phyloP scores from a whole-genome alignment of 2,113 vertebrate genomes.

The Cyrtonyx montezumae region DNA sequence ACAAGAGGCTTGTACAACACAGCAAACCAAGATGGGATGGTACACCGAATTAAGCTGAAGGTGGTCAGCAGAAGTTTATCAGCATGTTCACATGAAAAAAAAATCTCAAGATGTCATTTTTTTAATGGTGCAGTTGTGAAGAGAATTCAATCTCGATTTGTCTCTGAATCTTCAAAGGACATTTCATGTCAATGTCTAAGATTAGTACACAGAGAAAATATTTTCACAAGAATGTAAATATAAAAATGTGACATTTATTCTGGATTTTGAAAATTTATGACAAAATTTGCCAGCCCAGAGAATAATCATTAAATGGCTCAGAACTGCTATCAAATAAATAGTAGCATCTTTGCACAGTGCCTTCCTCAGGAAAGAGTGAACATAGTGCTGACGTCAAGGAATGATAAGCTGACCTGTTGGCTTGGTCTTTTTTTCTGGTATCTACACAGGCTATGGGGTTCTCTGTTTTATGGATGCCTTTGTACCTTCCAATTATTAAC shows the following conservation, averaged over 20 bases:
- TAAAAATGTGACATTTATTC: constrained; percentile 69
- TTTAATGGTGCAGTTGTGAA: constrained; percentile 52
- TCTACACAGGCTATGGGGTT: neutral
- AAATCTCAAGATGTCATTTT: constrained; percentile 29
- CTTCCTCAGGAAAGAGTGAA: constrained; percentile 14
- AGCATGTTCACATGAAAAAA: constrained; percentile 17
- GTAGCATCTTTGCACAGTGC: neutral
- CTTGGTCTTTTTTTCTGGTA: neutral
- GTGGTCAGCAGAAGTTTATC: neutral
- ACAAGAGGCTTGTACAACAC: neutral
- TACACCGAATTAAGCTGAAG: neutral
- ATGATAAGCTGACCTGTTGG: neutral
- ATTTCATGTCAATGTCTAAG: constrained; percentile 39
- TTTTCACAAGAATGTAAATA: constrained; percentile 55
- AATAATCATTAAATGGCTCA: constrained; percentile 61
- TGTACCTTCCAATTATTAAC: neutral
- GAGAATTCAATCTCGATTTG: constrained; percentile 4
- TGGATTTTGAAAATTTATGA: constrained; percentile 45
- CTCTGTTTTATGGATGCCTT: neutral
- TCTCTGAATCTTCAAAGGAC: constrained; percentile 35
- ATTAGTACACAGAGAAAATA: constrained; percentile 3
- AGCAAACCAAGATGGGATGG: neutral
- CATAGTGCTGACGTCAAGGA: neutral
- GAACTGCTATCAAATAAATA: constrained; percentile 46
- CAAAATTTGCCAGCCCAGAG: constrained; percentile 60